Conservation (phyloP, 2,888 invertebrate genomes). For the Saturnia japonica region DNA sequence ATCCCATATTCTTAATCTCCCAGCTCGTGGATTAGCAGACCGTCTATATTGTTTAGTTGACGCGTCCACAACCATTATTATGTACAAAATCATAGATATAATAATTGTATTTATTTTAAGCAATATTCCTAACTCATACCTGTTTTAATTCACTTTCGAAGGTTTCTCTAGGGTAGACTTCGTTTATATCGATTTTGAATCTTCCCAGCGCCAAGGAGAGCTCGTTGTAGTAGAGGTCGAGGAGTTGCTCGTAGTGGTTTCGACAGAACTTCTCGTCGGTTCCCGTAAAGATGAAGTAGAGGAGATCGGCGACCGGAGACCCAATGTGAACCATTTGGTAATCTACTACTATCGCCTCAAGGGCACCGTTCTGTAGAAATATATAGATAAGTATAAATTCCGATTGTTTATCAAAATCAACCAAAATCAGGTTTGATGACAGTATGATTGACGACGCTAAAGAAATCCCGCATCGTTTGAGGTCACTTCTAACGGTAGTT, state of each 20-base stretch:
- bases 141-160: slow-evolving; percentile 47
- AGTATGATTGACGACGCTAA: too few relatives aligned
- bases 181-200: slow-evolving; percentile 38
- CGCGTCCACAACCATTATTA: too few relatives aligned
- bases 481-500: too few relatives aligned
- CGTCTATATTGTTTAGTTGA: too few relatives aligned
- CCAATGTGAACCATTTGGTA: slow-evolving; percentile 53
- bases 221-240: slow-evolving; percentile 46
- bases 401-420: too few relatives aligned
- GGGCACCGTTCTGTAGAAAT: slow-evolving; percentile 32
- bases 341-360: slow-evolving; percentile 46
- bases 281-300: slow-evolving; percentile 51
- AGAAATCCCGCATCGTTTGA: too few relatives aligned
- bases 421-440: too few relatives aligned
- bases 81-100: too few relatives aligned
- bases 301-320: slow-evolving; percentile 44
- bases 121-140: slow-evolving; percentile 29
- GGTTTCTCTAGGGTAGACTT: slow-evolving; percentile 45
- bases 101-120: too few relatives aligned
- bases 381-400: background rate
- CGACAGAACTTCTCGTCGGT: slow-evolving; percentile 49
- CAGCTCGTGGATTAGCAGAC: too few relatives aligned
- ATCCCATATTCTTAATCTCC: too few relatives aligned
- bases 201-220: slow-evolving; percentile 38
- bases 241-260: slow-evolving; percentile 39